These are phyloP conservation scores for Trogon surrucura DNA, from an alignment of 2,113 vertebrate species.

Conservation along the genomic window DNA sequence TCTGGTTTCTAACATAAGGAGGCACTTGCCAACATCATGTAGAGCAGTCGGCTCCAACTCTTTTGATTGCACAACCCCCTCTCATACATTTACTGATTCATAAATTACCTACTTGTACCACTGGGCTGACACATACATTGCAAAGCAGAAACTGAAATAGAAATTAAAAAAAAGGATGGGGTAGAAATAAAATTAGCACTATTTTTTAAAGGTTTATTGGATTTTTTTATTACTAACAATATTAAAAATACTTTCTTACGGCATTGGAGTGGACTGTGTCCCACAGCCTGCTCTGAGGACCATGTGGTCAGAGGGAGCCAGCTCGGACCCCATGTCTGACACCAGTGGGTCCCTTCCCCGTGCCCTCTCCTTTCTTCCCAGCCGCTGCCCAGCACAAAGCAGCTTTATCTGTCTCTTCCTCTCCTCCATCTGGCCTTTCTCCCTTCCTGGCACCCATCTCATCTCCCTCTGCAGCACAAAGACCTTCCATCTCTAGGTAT, in stretches of 20 bases:
- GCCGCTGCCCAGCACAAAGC: not conserved
- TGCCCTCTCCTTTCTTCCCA: accelerated
- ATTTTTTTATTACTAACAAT: not conserved
- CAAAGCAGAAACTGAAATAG: not conserved
- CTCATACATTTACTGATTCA: not conserved
- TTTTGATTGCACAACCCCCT: not conserved
- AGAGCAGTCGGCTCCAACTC: not conserved
- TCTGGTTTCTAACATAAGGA: not conserved
- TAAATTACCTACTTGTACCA: not conserved
- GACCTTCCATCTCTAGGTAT: not conserved
- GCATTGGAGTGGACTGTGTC: accelerated
- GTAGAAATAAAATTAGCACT: not conserved
- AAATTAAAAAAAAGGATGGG: not conserved
- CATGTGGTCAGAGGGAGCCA: not conserved
- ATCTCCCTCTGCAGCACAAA: not conserved
- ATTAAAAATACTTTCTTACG: not conserved
- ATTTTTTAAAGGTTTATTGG: not conserved
- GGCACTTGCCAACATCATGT: accelerated
- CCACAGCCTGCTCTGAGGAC: not conserved
- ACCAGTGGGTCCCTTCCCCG: accelerated
- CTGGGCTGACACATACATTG: not conserved
- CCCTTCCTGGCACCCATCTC: not conserved
- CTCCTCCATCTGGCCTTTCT: not conserved
- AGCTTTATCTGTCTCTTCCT: conserved; percentile 17
- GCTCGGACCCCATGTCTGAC: accelerated